These are phyloP conservation scores for Phaethornis superciliosus DNA, from an alignment of 2,113 vertebrate species.

Conservation along the genomic window DNA sequence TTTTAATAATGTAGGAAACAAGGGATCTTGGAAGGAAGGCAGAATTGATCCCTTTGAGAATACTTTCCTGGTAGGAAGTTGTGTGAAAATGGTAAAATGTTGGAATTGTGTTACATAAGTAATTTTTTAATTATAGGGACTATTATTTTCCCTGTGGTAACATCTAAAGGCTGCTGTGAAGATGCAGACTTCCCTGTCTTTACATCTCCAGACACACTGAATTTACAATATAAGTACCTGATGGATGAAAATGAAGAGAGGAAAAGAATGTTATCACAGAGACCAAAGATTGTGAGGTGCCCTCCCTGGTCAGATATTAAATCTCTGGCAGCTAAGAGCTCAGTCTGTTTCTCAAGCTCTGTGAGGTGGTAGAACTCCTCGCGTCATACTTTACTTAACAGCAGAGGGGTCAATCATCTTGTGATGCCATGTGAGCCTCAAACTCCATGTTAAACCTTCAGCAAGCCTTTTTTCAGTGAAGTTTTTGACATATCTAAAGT, in stretches of 20 bases:
- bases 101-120: background rate
- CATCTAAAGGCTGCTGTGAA: background rate
- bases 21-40: background rate
- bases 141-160: background rate
- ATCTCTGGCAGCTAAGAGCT: background rate
- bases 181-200: background rate
- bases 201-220: background rate
- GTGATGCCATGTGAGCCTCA: background rate
- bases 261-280: background rate
- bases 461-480: background rate
- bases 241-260: background rate
- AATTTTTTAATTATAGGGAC: background rate
- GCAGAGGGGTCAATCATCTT: background rate
- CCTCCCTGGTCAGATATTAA: background rate
- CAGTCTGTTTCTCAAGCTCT: background rate
- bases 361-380: background rate
- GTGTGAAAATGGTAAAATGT: background rate
- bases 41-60: background rate
- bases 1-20: background rate
- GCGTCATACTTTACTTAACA: background rate
- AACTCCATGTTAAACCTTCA: background rate
- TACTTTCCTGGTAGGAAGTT: background rate
- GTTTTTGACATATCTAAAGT: constrained; percentile 5
- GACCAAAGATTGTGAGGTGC: background rate
- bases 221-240: background rate